These are phyloP conservation scores for Fistularia commersonii DNA, from an alignment of 2,797 vertebrate species.

Conservation along the genomic window DNA sequence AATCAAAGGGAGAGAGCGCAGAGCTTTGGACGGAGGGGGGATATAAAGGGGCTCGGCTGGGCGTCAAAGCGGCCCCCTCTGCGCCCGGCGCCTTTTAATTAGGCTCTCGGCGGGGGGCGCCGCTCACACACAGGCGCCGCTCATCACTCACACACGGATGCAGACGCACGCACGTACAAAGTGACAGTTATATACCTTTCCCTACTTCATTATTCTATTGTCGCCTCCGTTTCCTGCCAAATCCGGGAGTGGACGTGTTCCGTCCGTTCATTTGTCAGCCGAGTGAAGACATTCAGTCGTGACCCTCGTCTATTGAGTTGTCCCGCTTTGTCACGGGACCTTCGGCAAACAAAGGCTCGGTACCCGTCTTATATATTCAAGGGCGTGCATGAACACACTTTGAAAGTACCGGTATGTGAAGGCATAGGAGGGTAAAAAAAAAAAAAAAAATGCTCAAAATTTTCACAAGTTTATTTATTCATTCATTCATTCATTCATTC, in stretches of 20 bases:
- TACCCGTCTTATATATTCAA: too few relatives aligned
- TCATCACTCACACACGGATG: constrained; percentile 53
- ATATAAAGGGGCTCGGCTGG: constrained; percentile 75
- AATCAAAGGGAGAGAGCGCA: constrained; percentile 79
- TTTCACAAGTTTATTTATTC: too few relatives aligned
- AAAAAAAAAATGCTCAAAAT: too few relatives aligned
- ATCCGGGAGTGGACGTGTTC: too few relatives aligned
- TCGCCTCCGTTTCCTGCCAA: constrained; percentile 33
- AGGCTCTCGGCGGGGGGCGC: constrained; percentile 82
- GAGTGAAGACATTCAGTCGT: constrained; percentile 47
- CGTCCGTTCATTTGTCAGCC: constrained; percentile 34
- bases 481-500: too few relatives aligned
- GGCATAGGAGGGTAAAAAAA: too few relatives aligned
- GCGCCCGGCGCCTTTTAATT: constrained; percentile 86
- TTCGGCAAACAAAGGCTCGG: too few relatives aligned
- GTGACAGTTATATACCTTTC: constrained; percentile 38
- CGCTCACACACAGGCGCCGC: constrained; percentile 45
- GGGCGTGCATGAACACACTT: too few relatives aligned
- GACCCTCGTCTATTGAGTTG: too few relatives aligned
- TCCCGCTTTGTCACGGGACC: too few relatives aligned
- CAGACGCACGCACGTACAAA: constrained; percentile 29
- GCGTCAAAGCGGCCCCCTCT: constrained; percentile 74
- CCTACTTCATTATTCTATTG: constrained; percentile 50
- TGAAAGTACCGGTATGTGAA: too few relatives aligned
- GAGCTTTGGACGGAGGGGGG: constrained; percentile 32